These are phyloP conservation scores for Poecilia velifera DNA, from an alignment of 2,797 vertebrate species.

Conservation along the genomic window DNA sequence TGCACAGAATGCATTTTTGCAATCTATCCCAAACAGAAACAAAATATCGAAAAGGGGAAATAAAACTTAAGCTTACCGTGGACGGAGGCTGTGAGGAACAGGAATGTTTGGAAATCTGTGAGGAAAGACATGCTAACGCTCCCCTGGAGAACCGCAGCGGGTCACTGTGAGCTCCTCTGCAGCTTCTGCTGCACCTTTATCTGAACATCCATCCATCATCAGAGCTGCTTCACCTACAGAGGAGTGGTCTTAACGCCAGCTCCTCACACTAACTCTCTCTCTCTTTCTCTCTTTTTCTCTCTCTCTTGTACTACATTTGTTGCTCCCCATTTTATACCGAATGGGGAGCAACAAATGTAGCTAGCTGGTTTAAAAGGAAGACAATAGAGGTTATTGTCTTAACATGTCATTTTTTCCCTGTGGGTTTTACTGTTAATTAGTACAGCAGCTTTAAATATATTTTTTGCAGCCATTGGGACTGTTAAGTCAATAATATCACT, in stretches of 20 bases:
- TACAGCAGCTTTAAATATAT: neutral
- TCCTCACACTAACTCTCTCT: neutral
- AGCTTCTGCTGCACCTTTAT: slow-evolving; percentile 23
- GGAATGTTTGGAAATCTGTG: neutral
- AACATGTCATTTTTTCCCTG: no score
- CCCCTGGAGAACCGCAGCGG: neutral
- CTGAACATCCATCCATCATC: slow-evolving; percentile 11
- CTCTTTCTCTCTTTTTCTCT: neutral
- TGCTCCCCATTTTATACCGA: neutral
- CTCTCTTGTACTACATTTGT: neutral
- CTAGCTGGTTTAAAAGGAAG: neutral
- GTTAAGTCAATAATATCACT: neutral
- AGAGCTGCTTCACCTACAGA: slow-evolving; percentile 3
- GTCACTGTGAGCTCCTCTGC: slow-evolving; percentile 14
- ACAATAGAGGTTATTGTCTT: neutral
- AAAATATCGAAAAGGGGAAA: neutral
- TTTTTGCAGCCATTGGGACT: neutral
- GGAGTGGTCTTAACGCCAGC: slow-evolving; percentile 33
- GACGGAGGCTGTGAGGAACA: neutral
- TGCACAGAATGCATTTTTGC: neutral
- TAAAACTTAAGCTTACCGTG: neutral
- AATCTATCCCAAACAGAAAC: neutral
- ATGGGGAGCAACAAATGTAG: neutral
- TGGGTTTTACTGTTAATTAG: neutral
- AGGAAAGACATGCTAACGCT: neutral